A percentile compares a stretch with the other conserved stretches of the same genome.
phyloP scores from a whole-genome alignment of 1,140 invertebrate species.

The Acromyrmex heyeri region DNA sequence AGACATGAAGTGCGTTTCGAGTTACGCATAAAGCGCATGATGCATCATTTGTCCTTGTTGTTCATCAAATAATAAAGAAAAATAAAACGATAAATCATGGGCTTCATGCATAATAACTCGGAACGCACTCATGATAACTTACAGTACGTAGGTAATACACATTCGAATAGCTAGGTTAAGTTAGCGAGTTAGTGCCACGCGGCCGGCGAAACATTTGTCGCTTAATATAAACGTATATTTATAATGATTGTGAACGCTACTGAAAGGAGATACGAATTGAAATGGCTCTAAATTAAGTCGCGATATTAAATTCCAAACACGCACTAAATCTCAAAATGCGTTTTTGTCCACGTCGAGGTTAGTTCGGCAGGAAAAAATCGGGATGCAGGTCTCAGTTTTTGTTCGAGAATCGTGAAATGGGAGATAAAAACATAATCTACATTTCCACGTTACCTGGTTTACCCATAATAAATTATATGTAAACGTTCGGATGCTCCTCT shows the following conservation, averaged over 20 bases:
- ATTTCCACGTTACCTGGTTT: slow-evolving; percentile 61
- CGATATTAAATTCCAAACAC: neutral
- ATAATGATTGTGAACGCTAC: neutral
- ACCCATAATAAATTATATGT: slow-evolving; percentile 48
- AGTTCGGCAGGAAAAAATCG: neutral
- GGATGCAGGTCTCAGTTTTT: too few relatives aligned
- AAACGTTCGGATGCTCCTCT: neutral
- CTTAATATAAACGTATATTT: slow-evolving; percentile 23
- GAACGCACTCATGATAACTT: neutral
- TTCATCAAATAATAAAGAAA: too few relatives aligned
- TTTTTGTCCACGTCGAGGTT: neutral
- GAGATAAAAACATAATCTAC: neutral
- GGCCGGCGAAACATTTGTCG: neutral
- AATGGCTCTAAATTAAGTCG: neutral
- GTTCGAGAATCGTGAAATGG: neutral
- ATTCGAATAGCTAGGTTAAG: neutral
- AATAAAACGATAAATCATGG: too few relatives aligned
- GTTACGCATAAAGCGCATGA: too few relatives aligned
- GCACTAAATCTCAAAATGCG: neutral
- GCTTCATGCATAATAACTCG: too few relatives aligned
- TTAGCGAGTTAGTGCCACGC: neutral
- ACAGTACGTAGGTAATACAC: neutral
- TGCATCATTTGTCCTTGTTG: too few relatives aligned
- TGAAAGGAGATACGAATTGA: neutral
- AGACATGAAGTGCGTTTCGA: neutral